Base-by-base conservation (phyloP, 2,113 vertebrate species). In the Seriola aureovittata region DNA sequence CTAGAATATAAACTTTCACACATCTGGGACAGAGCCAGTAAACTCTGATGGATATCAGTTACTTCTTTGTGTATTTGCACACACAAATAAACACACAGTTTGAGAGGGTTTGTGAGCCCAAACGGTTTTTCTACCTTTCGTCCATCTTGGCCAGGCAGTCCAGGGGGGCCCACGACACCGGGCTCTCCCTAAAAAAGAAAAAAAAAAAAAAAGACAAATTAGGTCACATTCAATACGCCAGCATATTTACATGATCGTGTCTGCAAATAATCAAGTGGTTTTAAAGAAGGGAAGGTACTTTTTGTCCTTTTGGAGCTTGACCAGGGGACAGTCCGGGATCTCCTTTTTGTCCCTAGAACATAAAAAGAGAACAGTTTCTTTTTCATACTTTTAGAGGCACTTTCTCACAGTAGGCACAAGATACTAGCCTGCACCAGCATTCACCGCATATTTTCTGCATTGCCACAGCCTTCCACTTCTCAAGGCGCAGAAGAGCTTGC, bases 261-360 rank as follows among this genome's bases (percentile, higher is more conserved):
- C 16, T 55, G 23, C 13, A 0, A 85, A 57, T 23, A 66, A 0
- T 23, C 7, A 12, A 74, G 14, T 8, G 0, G 2, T 8, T 81
- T 14, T 17, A 14, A 38, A 54, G 36, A 10, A 84, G 17, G 17
- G 73, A 48, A 71, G 6, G 57, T 48, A 99, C 98, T 96, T 99
- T 98, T 66, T 91, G 92, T 93, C 98, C 98, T 83, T 94, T 95
- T 19, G 82, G 90, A 38, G 96, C 94, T 92, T 94, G 96, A 83
- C 97, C 97, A 86, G 96, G 97, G 3, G 98, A 99, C 65, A 97
- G 81, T 82, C 97, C 98, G 10, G 96, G 96, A 94, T 98, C 97
- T 82, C 98, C 98, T 88, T 99, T 99, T 78, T 96, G 96, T 70
- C 98, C 98, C 98, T 99, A 81, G 65, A 97, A 96, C 0, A 93